Base-by-base conservation (phyloP, 2,888 invertebrate genomes). In the Diaphora mendica region DNA sequence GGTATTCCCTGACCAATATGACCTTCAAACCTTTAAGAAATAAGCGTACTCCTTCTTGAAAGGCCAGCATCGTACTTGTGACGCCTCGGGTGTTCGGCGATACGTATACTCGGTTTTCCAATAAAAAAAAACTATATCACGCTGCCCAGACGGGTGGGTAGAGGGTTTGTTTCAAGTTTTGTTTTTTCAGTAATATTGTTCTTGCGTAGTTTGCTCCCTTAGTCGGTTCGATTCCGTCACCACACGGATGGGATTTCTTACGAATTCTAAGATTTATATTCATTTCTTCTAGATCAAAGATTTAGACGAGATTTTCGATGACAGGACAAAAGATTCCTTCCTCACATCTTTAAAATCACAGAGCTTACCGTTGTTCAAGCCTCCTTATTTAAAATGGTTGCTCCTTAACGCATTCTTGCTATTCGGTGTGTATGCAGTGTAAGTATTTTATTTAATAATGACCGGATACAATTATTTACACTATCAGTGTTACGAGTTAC, bases 401-500 rank as follows among this genome's bases (percentile, higher is more conserved):
- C 78, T 91, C 0, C 91, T 97, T 0, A 96, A 96, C 69, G 96
- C 95, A 59, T 89, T 92, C 67, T 93, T 97, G 30, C 95, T 97
- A 81, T 97, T 97, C 83, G 95, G 96, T 11, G 96, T 97, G 82
- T 97, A 97, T 96, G 95, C 97, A 85, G 96, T 97, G 97, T 97
- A 92, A 96, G 96, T 95, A 55, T 59, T 59, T 59, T 11, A n/a
- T 55, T n/a, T 26, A 1, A 59, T 15, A 59, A 59, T 26, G n/a
- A 8, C 8, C 1, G 0, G 20, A 2, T 2, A n/a, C 8, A 51
- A 51, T 1, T 51, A 51, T 1, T 51, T 20, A 51, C 1, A 51
- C 20, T 20, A 23, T 15, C 17, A 23, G 5, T 23, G 7, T 51
- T 48, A 48, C 20, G 7, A 48, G 48, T 23, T 5, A 48, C 17